These are phyloP conservation scores for Mya arenaria DNA, from an alignment of 1,140 invertebrate species.

Conservation along the genomic window DNA sequence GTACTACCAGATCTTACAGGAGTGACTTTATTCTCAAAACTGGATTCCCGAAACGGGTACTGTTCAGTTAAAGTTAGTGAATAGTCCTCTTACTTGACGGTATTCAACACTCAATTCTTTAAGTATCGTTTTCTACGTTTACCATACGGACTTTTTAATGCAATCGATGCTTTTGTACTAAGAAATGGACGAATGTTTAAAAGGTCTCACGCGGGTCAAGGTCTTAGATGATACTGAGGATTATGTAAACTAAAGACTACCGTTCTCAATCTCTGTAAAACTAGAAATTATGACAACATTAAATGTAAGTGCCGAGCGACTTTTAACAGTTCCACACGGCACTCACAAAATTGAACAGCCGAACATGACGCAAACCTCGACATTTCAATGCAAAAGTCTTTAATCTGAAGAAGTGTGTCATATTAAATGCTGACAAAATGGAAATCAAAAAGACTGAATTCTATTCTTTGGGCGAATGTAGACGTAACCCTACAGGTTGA, in stretches of 20 bases:
- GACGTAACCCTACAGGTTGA: not conserved
- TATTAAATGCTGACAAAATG: not conserved
- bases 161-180: not conserved
- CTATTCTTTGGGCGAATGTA: not conserved
- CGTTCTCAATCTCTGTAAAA: too few species aligned
- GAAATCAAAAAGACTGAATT: not conserved
- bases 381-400: not conserved
- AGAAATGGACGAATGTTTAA: not conserved
- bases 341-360: too few species aligned
- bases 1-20: not conserved
- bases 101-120: not conserved
- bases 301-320: too few species aligned
- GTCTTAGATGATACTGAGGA: not conserved
- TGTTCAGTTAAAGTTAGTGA: not conserved
- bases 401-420: not conserved
- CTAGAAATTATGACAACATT: too few species aligned
- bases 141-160: not conserved
- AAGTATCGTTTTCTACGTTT: not conserved
- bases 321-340: too few species aligned
- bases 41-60: not conserved
- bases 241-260: not conserved
- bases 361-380: not conserved
- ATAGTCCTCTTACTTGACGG: not conserved
- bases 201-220: not conserved
- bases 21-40: not conserved